Base-by-base conservation (phyloP, 2,113 vertebrate genomes). In the Pyxicephalus adspersus region DNA sequence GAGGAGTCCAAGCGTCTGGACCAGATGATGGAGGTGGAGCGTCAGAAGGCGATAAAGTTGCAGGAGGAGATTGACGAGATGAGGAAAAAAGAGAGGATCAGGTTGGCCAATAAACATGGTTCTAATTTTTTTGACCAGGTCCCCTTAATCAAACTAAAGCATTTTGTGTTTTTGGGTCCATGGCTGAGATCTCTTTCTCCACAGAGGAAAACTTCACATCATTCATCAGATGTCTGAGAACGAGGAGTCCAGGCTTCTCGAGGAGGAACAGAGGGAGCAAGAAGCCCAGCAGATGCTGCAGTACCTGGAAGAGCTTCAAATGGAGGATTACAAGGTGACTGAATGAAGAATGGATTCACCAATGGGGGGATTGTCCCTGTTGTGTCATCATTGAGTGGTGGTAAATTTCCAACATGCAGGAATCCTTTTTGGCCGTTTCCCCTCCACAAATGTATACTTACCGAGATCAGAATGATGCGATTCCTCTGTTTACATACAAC, bases 21-120 rank as follows among this genome's bases (percentile, higher is more conserved):
- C 81, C 85, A 72, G 60, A 93, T 97, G 94, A 97, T 97, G 96
- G 96, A 97, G 84, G 84, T 87, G 64, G 93, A 95, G 16, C 88
- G 95, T 23, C 85, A 85, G 50, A 93, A 87, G 77, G 92, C 91
- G 1, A 5, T 94, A 1, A 87, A 95, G 80, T 88, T 86, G 45
- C 85, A 94, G 85, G 90, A 96, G 26, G 86, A 94, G 4, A 88
- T 91, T 17, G 90, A 94, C 4, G 77, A 34, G 81, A 90, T 85
- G 66, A 89, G 87, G 83, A 95, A 90, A 84, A 83, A 94, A 74
- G 90, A 95, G 85, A 85, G 89, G 75, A 83, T 96, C 84, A 85
- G 89, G 93, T 93, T 72, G 76, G 28, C 25, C 16, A 17, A n/a
- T n/a, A n/a, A n/a, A n/a, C n/a, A n/a, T n/a, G n/a, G n/a, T n/a